Evolutionary conservation across 2,888 invertebrate genomes (phyloP), one percentile per base, ranked within the genome.

Genomic region (Troides helena): DNA sequence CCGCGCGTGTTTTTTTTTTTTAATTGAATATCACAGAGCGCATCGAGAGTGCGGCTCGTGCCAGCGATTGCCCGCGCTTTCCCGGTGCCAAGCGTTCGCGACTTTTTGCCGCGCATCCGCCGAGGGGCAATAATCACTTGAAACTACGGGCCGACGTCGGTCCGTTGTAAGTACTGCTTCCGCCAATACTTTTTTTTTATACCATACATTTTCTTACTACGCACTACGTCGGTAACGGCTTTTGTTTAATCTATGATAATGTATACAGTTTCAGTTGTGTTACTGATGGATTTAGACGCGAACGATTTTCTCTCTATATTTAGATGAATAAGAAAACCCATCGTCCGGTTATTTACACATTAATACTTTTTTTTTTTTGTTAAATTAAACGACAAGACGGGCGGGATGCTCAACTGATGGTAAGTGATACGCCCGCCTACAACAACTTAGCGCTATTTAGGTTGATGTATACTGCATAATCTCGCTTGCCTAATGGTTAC

Each of bases 41-140:
- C 68, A 63, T 63, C 58, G 59, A 50, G 58, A 36, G 63, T 62
- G 36, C 62, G 67, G 63, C 68, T 46, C 68, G 68, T 68, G 68
- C 68, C 63, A 50, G 23, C 56, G 57, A 62, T 58, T 21, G 50
- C 18, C 6, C 46, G 60, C 68, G 60, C 68, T 68, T 68, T 68
- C 68, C 62, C 50, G 60, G 18, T 61, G 58, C 23, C 64, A 50
- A 59, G 68, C 60, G 62, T 53, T 30, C 63, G 30, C 64, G 10
- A n/a, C 64, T 68, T 68, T 68, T 68, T 68, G 64, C 64, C 53
- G 18, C 60, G 60, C 64, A 64, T 68, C 68, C 68, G 68, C 64
- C 53, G 64, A 64, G 21, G 68, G n/a, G 58, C 64, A 56, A 36
- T 64, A 64, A 68, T 64, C 39, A 68, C 30, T 62, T 58, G 58